Evolutionary conservation across 2,888 invertebrate species (phyloP), one percentile per base, ranked within the genome.

Genomic region (Corythucha ciliata): DNA sequence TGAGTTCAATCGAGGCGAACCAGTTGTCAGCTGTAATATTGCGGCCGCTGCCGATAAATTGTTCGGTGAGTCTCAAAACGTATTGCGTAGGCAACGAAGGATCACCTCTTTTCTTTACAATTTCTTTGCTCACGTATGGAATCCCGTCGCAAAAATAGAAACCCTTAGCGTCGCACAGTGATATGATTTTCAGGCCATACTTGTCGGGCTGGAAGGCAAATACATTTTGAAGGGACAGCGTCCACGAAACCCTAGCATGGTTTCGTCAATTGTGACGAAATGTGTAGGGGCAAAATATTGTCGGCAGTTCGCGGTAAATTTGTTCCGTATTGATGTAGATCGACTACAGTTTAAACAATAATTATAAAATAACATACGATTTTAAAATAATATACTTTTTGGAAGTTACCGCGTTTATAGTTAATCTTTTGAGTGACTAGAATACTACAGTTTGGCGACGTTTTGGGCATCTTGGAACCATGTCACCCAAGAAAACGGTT

Each of bases 21-120:
- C 52, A 52, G 18, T 47, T 52, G 12, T 52, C 52, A 7, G 32
- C 37, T 18, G 52, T 52, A 8, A 52, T 20, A 46, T 46, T 51
- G 16, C n/a, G n/a, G 22, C 24, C 18, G 2, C 6, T 39, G 3
- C 34, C 34, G 2, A 2, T 18, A 5, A 50, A 16, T 12, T 18
- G 16, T 18, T 52, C 47, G n/a, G 47, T 39, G 10, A 52, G 44
- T 21, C 40, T 8, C 29, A 48, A 24, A 10, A 52, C 47, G 40
- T 52, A 52, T 18, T 52, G 32, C 3, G 52, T 24, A 40, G 52
- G 47, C 10, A 48, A 27, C 26, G 24, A 20, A 4, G 25, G 40
- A 8, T 27, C 52, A 26, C 45, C 45, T 5, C 24, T 51, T 45
- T 22, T 45, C 50, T 24, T 24, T 12, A 14, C 21, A 6, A 40